Evolutionary conservation across 2,797 vertebrate species (phyloP), one percentile per base, ranked within the genome.

Genomic region (Gouania willdenowi): DNA sequence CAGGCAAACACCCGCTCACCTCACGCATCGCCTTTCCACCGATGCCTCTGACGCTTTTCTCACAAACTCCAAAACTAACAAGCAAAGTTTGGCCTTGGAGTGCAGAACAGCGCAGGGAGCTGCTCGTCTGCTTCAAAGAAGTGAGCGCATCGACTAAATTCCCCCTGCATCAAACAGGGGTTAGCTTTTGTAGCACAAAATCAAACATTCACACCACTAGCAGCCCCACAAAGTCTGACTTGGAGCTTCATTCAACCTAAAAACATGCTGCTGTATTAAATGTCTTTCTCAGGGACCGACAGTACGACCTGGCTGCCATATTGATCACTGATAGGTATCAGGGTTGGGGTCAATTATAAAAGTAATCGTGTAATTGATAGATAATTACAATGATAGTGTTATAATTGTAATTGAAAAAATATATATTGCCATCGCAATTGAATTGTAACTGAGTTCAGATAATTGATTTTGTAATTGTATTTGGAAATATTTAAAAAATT

Each of bases 1-100:
- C 41, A 18, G 41, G 43, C 60, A 42, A 58, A 66, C 61, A 39
- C 55, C 70, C 50, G 51, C 63, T 54, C 56, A 70, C 55, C 60
- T 55, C 53, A 3, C 52, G 66, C 62, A 75, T 61, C 64, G 59
- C n/a, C 65, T 60, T 66, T 56, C 68, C 63, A 43, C 49, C 37
- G 39, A 54, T 56, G 44, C 63, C 35, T 70, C 76, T 77, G 79
- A 79, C 68, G 81, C 57, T 75, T 76, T 73, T 65, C 48, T 61
- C 47, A 59, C 49, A 34, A 74, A 66, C 58, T n/a, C 64, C 43
- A 41, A 69, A 81, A 71, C 77, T 81, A 83, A 83, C 75, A 78
- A 83, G 75, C 66, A 75, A 78, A 77, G 70, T 82, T 80, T 75
- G 60, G 62, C 54, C 73, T 39, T 30, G 3, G 23, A 74, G 58